Percentiles rank a stretch among this genome's conserved stretches.
Conservation (phyloP, 2,888 invertebrate species). For the Metallyticus violacea region DNA sequence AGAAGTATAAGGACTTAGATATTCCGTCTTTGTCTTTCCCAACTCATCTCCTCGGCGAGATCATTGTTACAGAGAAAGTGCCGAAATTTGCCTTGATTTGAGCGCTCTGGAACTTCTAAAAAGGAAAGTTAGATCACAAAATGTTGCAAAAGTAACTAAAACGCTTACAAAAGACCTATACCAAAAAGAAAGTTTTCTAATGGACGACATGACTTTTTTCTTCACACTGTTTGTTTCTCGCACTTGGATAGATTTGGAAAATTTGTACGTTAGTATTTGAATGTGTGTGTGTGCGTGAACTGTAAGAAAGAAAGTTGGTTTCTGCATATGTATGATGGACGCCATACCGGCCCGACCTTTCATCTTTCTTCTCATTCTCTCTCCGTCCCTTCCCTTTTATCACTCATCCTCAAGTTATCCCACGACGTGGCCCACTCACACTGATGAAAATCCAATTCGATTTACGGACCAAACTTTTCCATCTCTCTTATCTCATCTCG, state of each 20-base stretch:
- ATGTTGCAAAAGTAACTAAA: background rate
- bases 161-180: background rate
- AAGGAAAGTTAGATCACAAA: background rate
- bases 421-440: conserved; percentile 23
- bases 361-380: background rate
- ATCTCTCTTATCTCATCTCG: background rate
- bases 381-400: background rate
- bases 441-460: conserved; percentile 32
- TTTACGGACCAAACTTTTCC: conserved; percentile 17
- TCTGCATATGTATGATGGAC: conserved; percentile 13
- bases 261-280: too few relatives aligned
- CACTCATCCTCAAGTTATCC: background rate
- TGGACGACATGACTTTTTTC: background rate
- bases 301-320: background rate
- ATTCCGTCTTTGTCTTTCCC: too few relatives aligned
- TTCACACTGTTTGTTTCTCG: background rate
- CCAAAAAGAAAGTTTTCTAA: background rate
- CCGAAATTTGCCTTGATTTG: background rate
- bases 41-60: too few relatives aligned
- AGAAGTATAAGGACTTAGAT: too few relatives aligned
- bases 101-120: background rate
- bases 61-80: too few relatives aligned
- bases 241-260: background rate
- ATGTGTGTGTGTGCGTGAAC: background rate
- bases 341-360: background rate